phyloP scores from a whole-genome alignment of 1,140 invertebrate species.

The Vanessa atalanta region DNA sequence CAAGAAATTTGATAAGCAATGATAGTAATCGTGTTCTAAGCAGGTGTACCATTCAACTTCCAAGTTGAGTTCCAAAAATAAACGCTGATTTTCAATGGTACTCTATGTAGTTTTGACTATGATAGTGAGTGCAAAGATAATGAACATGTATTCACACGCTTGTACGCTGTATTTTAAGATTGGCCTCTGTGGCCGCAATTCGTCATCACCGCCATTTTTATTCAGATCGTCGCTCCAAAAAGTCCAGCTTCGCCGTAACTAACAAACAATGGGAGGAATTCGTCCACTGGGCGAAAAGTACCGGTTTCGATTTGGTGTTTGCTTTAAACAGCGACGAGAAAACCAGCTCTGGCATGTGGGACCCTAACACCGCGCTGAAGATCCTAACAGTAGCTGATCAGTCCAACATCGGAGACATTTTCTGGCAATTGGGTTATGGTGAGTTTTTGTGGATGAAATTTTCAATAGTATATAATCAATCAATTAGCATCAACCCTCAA shows the following conservation, averaged over 20 bases:
- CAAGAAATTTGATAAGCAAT: no score
- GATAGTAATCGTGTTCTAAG: no score
- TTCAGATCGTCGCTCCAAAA: slow-evolving; percentile 12
- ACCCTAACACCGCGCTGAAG: slow-evolving; percentile 78
- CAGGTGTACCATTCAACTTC: no score
- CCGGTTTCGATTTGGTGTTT: slow-evolving; percentile 38
- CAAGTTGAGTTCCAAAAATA: no score
- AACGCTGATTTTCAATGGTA: no score
- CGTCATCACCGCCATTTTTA: background rate
- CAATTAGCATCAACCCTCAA: no score
- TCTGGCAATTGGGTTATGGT: slow-evolving; percentile 86
- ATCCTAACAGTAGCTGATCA: slow-evolving; percentile 82
- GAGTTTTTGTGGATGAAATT: slow-evolving; percentile 18
- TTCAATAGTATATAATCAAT: no score
- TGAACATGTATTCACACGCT: no score
- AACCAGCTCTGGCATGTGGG: slow-evolving; percentile 72
- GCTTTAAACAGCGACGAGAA: slow-evolving; percentile 33
- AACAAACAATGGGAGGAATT: slow-evolving; percentile 36
- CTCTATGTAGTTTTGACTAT: no score
- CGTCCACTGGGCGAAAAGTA: slow-evolving; percentile 35
- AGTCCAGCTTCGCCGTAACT: slow-evolving; percentile 6
- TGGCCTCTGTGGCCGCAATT: no score
- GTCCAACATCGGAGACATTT: slow-evolving; percentile 78
- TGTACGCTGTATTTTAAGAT: no score
- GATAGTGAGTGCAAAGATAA: no score